Base-by-base conservation (phyloP, 2,888 invertebrate genomes). In the Pycnomerus fuliginosus region DNA sequence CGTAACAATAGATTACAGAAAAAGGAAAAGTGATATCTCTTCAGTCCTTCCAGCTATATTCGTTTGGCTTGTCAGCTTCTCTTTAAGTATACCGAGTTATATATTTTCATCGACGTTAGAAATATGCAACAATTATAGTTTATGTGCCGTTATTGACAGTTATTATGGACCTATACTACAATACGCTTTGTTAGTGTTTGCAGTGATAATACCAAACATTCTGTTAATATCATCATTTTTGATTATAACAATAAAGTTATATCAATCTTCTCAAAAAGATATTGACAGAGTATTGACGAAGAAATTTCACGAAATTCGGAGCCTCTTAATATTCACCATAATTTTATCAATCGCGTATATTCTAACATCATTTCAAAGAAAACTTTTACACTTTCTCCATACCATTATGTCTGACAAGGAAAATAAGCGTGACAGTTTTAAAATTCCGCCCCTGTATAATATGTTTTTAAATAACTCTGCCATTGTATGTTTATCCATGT, bases 1-100 rank as follows among this genome's bases (percentile, higher is more conserved):
- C 10, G 73, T 80, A 67, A 76, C 75, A 35, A 72, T 80, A 4
- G 79, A 80, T 59, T 80, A 80, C 54, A 65, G 76, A 30, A 65
- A 74, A 44, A 62, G 71, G 16, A 71, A 73, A 46, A 71, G 66
- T 17, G 64, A 67, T 39, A 67, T 81, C 22, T 74, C 78, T 8
- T 75, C 79, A 15, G 63, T 75, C 22, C 72, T 77, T 31, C 82
- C 82, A 1, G 71, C 75, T 14, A 59, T 77, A 39, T 76, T 80
- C 51, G 74, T 81, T 31, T 82, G 82, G 82, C 71, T 80, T 48
- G 61, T 80, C 31, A 74, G 79, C 20, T 62, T 75, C 27, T 82
- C 82, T 1, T 63, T 81, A 20, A 80, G 82, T 61, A 73, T 82
- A 31, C 82, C 82, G 5, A 78, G 78, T 55, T 79, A 77, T 62